Conservation (phyloP, 2,888 invertebrate species). For the Sicus ferrugineus region DNA sequence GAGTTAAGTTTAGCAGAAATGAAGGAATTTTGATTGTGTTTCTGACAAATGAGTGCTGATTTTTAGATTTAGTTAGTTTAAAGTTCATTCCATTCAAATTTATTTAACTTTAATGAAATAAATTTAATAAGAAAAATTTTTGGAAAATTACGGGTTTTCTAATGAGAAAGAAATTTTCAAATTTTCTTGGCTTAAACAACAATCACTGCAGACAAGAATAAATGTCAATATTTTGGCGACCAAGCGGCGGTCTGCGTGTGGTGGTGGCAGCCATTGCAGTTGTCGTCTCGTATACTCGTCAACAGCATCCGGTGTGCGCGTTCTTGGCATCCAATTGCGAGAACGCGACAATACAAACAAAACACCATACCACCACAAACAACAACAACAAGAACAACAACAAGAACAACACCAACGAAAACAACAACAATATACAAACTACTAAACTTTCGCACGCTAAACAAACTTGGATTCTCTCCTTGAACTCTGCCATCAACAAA, state of each 20-base stretch:
- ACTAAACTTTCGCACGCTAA: not conserved
- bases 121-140: too few species aligned
- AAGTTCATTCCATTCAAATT: too few species aligned
- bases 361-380: not conserved
- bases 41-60: too few species aligned
- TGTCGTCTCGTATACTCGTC: too few species aligned
- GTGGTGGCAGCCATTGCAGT: too few species aligned
- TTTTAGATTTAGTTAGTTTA: too few species aligned
- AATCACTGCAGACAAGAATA: not conserved
- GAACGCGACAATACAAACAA: too few species aligned
- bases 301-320: too few species aligned
- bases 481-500: conserved; percentile 25
- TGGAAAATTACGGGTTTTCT: not conserved
- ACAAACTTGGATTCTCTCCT: conserved; percentile 13
- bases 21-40: not conserved
- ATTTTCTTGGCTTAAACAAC: conserved; percentile 9
- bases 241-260: not conserved
- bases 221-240: conserved; percentile 29
- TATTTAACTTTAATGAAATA: too few species aligned
- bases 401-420: not conserved
- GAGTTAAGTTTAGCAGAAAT: not conserved
- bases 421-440: not conserved
- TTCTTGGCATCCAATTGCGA: too few species aligned
- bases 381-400: not conserved
- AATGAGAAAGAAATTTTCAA: not conserved